Conservation (phyloP, 2,113 vertebrate genomes). For the Callionymus lyra region DNA sequence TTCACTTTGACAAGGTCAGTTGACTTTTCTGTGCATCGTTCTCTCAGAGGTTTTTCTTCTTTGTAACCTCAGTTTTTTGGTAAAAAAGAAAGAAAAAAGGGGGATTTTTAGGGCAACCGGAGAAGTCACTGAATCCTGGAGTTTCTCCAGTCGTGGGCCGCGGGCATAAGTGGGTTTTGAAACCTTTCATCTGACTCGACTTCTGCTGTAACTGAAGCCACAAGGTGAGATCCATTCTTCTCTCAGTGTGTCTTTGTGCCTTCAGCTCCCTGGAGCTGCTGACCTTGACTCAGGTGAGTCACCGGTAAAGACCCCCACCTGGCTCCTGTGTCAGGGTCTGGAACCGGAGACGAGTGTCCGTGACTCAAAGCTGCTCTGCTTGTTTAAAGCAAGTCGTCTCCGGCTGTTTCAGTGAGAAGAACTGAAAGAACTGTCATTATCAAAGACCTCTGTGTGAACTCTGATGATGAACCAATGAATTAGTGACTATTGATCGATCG, state of each 20-base stretch:
- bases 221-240: conserved; percentile 27
- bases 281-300: conserved; percentile 40
- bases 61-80: no score
- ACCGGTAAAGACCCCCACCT: conserved; percentile 27
- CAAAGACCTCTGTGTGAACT: no score
- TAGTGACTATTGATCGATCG: no score
- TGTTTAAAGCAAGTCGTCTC: no score
- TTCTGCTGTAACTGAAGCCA: conserved; percentile 35
- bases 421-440: no score
- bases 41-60: no score
- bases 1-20: not conserved
- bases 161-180: conserved; percentile 23
- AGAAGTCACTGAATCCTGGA: conserved; percentile 28
- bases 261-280: conserved; percentile 12
- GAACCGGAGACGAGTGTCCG: conserved; percentile 27
- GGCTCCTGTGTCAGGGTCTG: conserved; percentile 24
- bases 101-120: conserved; percentile 44
- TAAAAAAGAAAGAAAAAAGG: not conserved
- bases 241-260: conserved; percentile 1
- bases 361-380: conserved; percentile 26
- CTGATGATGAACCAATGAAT: no score
- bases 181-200: conserved; percentile 12
- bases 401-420: no score
- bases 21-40: not conserved
- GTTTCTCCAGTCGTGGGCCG: conserved; percentile 24